Base-by-base conservation (phyloP, 2,113 vertebrate species). In the Microcebus griseorufus region DNA sequence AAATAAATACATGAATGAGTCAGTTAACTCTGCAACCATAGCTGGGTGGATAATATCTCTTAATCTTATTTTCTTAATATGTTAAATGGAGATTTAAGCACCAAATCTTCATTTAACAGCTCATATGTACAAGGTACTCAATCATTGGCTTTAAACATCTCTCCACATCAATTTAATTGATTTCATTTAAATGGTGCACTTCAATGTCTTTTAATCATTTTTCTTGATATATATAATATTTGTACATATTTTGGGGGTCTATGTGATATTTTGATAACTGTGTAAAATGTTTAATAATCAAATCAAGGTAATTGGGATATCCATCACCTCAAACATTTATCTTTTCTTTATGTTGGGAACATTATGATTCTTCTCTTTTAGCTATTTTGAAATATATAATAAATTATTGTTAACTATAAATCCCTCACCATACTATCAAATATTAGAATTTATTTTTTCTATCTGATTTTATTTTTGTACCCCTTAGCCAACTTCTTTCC, bases 101-200 rank as follows among this genome's bases (percentile, higher is more conserved):
- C 23, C n/a, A 90, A 84, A 76, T 65, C n/a, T 96, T 88, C 39
- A 84, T 73, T 88, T 70, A 93, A 9, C 53, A 89, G 22, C 23
- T 88, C 5, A 5, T 55, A 51, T 85, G 16, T 81, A 88, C 9
- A 55, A 80, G n/a, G 22, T 22, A 93, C 11, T n/a, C 69, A 79
- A 64, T 72, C 34, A 45, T 23, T 81, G 37, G 58, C 25, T 79
- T 27, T 64, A 67, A n/a, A 39, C 73, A 76, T 84, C 62, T 92
- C 62, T 86, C 88, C 25, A 45, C 22, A 83, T 91, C 22, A 65
- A 23, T 72, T 89, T 80, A 80, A 81, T 78, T 70, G 9, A 69
- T 51, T 93, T 88, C 51, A 75, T 45, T 93, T 89, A 51, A 97
- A 83, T 83, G 29, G 11, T 79, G 17, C 17, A 6, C n/a, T 90